A percentile compares a stretch with the other conserved stretches of the same genome.
Evolutionary conservation across 2,797 vertebrate genomes (phyloP).

Genomic region (Falco cherrug): DNA sequence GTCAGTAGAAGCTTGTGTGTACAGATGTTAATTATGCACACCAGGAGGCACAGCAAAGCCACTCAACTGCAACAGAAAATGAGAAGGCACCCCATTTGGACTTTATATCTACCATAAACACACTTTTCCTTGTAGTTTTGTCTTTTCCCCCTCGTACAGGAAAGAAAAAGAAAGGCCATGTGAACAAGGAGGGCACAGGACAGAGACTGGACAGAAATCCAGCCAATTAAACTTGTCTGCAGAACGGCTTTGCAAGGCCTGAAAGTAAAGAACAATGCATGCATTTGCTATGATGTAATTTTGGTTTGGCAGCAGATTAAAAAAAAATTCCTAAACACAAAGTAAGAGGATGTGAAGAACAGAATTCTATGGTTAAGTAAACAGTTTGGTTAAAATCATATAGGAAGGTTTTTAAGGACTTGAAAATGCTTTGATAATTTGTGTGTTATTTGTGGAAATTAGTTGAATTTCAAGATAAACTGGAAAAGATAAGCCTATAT

Average conservation of each 20-base stretch:
- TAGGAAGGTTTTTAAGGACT: not conserved
- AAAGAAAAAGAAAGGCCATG: not conserved
- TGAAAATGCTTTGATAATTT: not conserved
- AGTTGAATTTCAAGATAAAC: not conserved
- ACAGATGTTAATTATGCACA: not conserved
- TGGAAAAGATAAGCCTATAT: not conserved
- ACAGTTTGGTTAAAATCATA: not conserved
- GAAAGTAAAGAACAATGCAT: constrained; percentile 53
- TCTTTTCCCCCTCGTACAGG: not conserved
- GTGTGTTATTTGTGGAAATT: not conserved
- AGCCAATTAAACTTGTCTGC: constrained; percentile 11
- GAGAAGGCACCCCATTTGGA: not conserved
- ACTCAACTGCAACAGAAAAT: rapidly evolving
- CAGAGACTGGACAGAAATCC: constrained; percentile 16
- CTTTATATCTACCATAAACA: not conserved
- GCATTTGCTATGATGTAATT: constrained; percentile 62
- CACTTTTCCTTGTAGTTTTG: not conserved
- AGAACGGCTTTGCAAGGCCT: constrained; percentile 25
- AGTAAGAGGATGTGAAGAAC: constrained; percentile 49
- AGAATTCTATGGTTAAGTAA: constrained; percentile 22
- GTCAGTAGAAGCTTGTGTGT: not conserved
- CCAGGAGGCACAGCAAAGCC: not conserved
- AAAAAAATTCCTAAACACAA: constrained; percentile 6
- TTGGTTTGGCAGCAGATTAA: constrained; percentile 62
- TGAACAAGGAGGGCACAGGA: not conserved